A percentile compares a stretch with the other conserved stretches of the same genome.
These are phyloP conservation scores for Patagioenas fasciata DNA, from an alignment of 2,113 vertebrate species.

Conservation along the genomic window DNA sequence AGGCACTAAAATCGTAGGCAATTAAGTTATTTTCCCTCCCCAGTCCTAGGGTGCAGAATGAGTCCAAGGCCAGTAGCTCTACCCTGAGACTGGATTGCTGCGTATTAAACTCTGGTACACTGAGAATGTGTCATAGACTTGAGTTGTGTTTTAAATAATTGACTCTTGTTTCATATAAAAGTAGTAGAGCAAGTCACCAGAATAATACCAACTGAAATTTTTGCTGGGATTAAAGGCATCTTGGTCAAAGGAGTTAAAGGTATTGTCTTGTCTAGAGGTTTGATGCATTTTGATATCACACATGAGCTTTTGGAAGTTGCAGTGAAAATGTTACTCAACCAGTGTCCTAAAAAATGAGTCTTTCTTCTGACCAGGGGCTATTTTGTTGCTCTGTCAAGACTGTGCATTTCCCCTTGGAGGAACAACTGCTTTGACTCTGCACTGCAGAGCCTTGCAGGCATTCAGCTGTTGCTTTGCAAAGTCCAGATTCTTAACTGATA, in stretches of 20 bases:
- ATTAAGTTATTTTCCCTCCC: background rate
- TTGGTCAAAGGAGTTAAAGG: background rate
- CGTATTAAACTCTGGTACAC: background rate
- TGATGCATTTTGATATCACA: background rate
- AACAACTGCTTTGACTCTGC: background rate
- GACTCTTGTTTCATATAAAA: background rate
- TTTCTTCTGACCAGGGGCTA: background rate
- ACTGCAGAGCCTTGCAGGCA: background rate
- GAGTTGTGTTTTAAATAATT: background rate
- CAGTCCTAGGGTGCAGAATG: background rate
- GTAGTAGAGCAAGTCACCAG: background rate
- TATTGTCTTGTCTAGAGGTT: background rate
- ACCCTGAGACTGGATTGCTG: background rate
- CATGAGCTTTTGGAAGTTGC: background rate
- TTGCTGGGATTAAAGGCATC: background rate
- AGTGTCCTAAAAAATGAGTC: background rate
- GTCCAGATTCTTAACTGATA: background rate
- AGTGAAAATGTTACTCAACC: background rate
- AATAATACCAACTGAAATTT: background rate
- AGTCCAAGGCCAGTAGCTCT: background rate
- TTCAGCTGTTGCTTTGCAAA: background rate
- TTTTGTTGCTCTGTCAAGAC: background rate
- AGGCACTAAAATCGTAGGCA: background rate
- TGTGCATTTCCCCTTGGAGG: background rate
- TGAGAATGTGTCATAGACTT: background rate